Evolutionary conservation across 2,888 invertebrate species (phyloP).

Genomic region (Encarsia formosa): DNA sequence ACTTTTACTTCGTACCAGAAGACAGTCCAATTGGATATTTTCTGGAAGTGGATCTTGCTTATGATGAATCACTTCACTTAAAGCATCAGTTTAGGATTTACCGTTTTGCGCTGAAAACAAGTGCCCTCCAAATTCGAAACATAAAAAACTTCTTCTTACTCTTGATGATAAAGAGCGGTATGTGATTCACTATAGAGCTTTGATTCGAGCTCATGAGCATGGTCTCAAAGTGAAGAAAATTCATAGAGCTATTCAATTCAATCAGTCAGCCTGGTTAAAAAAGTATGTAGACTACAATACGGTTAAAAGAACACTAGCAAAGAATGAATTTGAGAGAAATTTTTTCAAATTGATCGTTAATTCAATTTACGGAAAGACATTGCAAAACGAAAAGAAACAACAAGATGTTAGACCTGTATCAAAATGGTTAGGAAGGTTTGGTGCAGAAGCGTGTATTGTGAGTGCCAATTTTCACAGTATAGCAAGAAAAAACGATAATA

Average conservation of each 20-base stretch:
- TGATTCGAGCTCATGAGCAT: slow-evolving; percentile 35
- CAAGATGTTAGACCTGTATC: slow-evolving; percentile 36
- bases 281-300: slow-evolving; percentile 39
- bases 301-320: slow-evolving; percentile 35
- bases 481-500: slow-evolving; percentile 33
- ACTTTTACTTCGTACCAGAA: neutral
- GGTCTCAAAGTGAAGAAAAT: slow-evolving; percentile 33
- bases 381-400: slow-evolving; percentile 48
- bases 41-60: slow-evolving; percentile 5
- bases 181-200: slow-evolving; percentile 41
- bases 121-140: slow-evolving; percentile 21
- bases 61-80: slow-evolving; percentile 2
- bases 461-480: slow-evolving; percentile 40
- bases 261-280: slow-evolving; percentile 36
- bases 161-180: slow-evolving; percentile 34
- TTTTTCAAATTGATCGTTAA: slow-evolving; percentile 47
- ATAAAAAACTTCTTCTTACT: slow-evolving; percentile 34
- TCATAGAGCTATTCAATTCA: slow-evolving; percentile 38
- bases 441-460: neutral
- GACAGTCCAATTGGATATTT: slow-evolving; percentile 1
- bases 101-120: slow-evolving; percentile 34
- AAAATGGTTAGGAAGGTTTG: neutral
- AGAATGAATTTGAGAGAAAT: slow-evolving; percentile 42
- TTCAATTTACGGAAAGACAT: slow-evolving; percentile 41
- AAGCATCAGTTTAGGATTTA: too few relatives aligned